Base-by-base conservation (phyloP, 1,140 invertebrate species). In the Neodiprion virginianus region DNA sequence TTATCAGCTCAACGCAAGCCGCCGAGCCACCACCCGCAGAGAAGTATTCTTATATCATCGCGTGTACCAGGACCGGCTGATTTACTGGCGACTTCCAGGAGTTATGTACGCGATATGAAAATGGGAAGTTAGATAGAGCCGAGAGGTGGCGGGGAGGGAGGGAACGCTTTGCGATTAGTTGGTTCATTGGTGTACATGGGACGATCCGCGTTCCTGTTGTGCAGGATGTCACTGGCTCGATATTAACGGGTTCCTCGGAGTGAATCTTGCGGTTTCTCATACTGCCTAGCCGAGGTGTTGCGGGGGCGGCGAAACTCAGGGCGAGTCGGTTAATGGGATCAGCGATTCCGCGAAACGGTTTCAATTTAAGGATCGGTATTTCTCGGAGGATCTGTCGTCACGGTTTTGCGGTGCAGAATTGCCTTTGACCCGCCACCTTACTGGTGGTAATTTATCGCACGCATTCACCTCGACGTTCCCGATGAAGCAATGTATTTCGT, bases 1-100 rank as follows among this genome's bases (percentile, higher is more conserved):
- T 69, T 69, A 69, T 69, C 67, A 69, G 67, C 40, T 69, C 11
- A 69, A 69, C 67, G 67, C 67, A 69, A 21, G 67, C 21, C 67
- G 53, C 53, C 53, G 11, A 17, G n/a, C 10, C 17, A 11, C 5
- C 40, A 11, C 67, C 14, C 67, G 21, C 11, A 21, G 17, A 23
- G 21, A 21, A 14, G 21, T 69, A 14, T 23, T 69, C 21, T 14
- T 69, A 14, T 65, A 69, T 69, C 17, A 8, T 69, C 14, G 4
- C 67, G 40, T 69, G 67, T 69, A 21, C 67, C 21, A 23, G 14
- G 67, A 9, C 40, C 21, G 12, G 17, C 21, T 69, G 67, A 69
- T 69, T 69, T 69, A 69, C 40, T 21, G 67, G 14, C 67, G 67
- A 69, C 40, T 69, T 69, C 11, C 53, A 17, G 11, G 53, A 61